Evolutionary conservation across 2,113 vertebrate species (phyloP).

Genomic region (Ammodytes marinus): DNA sequence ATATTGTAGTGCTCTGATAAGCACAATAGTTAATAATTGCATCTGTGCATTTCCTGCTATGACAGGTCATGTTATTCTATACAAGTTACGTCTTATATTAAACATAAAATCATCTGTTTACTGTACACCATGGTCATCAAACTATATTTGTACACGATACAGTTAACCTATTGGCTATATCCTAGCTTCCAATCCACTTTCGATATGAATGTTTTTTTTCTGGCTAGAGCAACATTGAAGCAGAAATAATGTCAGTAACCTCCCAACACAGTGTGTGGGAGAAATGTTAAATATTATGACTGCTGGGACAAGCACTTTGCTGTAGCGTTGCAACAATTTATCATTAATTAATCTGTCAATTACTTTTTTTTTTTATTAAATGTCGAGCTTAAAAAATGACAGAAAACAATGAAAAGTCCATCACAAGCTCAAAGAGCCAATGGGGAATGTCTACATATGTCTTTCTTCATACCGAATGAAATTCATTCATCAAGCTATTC

Average conservation of each 20-base stretch:
- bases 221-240: neutral
- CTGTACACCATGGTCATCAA: neutral
- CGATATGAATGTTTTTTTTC: neutral
- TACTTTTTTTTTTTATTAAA: neutral
- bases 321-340: neutral
- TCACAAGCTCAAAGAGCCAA: neutral
- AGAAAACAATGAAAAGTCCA: neutral
- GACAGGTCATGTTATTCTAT: neutral
- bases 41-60: neutral
- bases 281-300: neutral
- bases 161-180: neutral
- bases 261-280: neutral
- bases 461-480: neutral
- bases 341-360: slow-evolving; percentile 28
- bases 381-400: neutral
- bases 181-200: neutral
- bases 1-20: neutral
- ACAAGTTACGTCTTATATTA: no score
- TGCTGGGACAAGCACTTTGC: neutral
- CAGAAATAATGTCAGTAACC: neutral
- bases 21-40: neutral
- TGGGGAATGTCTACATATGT: neutral
- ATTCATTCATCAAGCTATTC: neutral
- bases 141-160: neutral
- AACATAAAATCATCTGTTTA: neutral